phyloP scores from a whole-genome alignment of 2,797 vertebrate genomes.

The Gallirallus australis region DNA sequence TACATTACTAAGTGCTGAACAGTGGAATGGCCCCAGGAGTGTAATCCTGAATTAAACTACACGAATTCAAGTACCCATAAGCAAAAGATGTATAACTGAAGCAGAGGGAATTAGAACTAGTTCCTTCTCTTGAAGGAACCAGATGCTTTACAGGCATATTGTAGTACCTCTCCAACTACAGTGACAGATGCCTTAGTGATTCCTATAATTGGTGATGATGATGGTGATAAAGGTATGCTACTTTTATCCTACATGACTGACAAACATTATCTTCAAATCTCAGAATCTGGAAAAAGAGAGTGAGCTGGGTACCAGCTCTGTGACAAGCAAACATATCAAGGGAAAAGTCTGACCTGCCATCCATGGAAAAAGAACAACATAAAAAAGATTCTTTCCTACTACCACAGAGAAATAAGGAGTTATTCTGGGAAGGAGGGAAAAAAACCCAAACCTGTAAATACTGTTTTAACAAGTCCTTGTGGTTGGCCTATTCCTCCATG shows the following conservation, averaged over 20 bases:
- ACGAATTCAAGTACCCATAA: slow-evolving; percentile 72
- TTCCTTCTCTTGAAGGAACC: slow-evolving; percentile 53
- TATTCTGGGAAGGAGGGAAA: background rate
- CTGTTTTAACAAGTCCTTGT: slow-evolving; percentile 17
- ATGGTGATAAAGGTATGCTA: slow-evolving; percentile 28
- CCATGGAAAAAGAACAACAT: background rate
- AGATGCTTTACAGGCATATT: slow-evolving; percentile 62
- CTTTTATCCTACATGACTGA: slow-evolving; percentile 17
- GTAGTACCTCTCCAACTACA: background rate
- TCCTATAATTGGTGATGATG: slow-evolving; percentile 53
- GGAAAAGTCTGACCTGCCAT: slow-evolving; percentile 21
- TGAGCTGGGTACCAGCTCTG: background rate
- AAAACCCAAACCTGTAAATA: background rate
- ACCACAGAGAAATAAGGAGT: background rate
- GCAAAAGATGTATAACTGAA: slow-evolving; percentile 75
- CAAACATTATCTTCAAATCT: slow-evolving; percentile 13
- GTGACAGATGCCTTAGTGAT: slow-evolving; percentile 51
- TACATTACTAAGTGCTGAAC: slow-evolving; percentile 60
- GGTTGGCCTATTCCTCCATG: background rate
- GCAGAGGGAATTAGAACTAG: slow-evolving; percentile 69
- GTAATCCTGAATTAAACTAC: slow-evolving; percentile 74
- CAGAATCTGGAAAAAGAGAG: background rate
- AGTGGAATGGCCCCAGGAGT: slow-evolving; percentile 68
- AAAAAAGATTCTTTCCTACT: background rate
- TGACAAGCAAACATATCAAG: slow-evolving; percentile 11